Base-by-base conservation (phyloP, 2,797 vertebrate species). In the Tiaroga cobitis region DNA sequence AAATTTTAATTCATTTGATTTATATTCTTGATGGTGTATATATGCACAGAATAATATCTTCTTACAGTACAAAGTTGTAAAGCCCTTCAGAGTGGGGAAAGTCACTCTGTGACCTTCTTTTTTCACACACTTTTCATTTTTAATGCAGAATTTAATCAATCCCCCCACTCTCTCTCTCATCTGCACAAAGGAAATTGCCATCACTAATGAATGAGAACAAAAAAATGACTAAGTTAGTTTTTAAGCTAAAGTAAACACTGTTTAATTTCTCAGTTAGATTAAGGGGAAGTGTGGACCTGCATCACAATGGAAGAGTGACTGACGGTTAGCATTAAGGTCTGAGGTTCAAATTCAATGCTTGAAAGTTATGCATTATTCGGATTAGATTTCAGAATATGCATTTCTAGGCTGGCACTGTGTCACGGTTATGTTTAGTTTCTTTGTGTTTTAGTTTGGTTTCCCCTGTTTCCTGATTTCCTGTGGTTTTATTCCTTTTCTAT, bases 251-350 rank as follows among this genome's bases (percentile, higher is more conserved):
- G 91, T 92, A 93, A 94, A 95, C 90, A 89, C 88, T 84, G 69
- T 93, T 93, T 93, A 89, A 94, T 93, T 93, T 92, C 89, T 91
- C 83, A 2, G 89, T 85, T 87, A 90, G 87, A 93, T 94, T 90
- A 91, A 86, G 85, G 78, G 39, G 39, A 68, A 85, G 88, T 39
- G 34, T 70, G 87, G 68, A 83, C 80, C 87, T 89, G 89, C 86
- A 81, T 91, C 65, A 87, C 70, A 91, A 88, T 85, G 68, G 41
- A 63, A 75, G 41, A 49, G 63, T 21, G 61, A 83, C 61, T 65
- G 29, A 74, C 9, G 59, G 59, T 80, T 80, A 73, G 41, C 39
- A 18, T 73, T 73, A 46, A 49, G 10, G 2, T 49, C 21, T 26
- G 39, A 82, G 72, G 43, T 39, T 68, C 51, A 37, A 49, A 76